These are phyloP conservation scores for Achlya flavicornis DNA, from an alignment of 2,888 invertebrate genomes.

Conservation along the genomic window DNA sequence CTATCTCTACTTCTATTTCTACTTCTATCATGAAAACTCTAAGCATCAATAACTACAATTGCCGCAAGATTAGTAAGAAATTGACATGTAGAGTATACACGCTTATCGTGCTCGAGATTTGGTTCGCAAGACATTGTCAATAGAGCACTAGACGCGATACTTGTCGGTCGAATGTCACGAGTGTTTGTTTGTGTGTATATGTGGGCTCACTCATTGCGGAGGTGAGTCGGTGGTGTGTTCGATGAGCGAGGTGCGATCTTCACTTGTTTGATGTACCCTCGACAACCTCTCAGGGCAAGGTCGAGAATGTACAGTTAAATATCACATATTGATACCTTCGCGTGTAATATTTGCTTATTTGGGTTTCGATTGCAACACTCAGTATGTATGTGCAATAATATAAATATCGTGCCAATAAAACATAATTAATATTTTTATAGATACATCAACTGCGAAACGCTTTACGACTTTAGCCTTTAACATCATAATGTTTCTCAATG, in stretches of 20 bases:
- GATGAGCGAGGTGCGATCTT: neutral
- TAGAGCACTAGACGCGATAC: too few relatives aligned
- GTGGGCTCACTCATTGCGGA: neutral
- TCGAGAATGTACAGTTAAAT: neutral
- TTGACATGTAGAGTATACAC: too few relatives aligned
- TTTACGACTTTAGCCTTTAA: constrained; percentile 1
- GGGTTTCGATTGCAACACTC: neutral
- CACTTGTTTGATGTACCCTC: neutral
- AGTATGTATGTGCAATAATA: neutral
- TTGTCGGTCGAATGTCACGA: neutral
- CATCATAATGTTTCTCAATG: neutral
- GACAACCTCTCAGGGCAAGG: neutral
- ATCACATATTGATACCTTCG: neutral
- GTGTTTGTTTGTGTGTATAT: neutral
- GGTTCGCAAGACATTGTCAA: too few relatives aligned
- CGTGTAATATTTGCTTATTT: neutral
- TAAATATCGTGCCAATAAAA: neutral
- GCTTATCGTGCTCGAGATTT: too few relatives aligned
- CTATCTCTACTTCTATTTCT: too few relatives aligned
- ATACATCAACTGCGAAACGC: neutral
- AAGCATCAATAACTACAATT: too few relatives aligned
- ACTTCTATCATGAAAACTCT: too few relatives aligned
- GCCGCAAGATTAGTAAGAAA: too few relatives aligned
- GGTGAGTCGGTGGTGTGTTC: too few relatives aligned
- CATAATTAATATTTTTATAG: neutral